Evolutionary conservation across 2,797 vertebrate species (phyloP), one percentile per base, ranked within the genome.

Genomic region (Thunnus albacares): DNA sequence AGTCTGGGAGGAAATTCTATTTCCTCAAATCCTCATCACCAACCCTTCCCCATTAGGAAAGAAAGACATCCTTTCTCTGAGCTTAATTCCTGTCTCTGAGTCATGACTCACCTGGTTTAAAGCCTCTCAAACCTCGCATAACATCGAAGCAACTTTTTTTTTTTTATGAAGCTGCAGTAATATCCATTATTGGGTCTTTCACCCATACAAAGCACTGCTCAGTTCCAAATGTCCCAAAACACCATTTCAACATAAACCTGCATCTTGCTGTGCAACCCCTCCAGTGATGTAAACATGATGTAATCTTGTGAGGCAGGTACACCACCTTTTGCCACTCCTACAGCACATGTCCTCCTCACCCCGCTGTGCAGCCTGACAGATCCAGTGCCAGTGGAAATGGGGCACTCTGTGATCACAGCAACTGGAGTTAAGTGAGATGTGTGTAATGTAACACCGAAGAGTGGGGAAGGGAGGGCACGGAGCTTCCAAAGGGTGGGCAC

Each of bases 241-340:
- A 30, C 62, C 0, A 5, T 41, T 70, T 63, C 17, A 71, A 4
- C 55, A 49, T 15, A 20, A 18, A 55, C 33, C 22, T 43, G 18
- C 30, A 26, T 28, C 55, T 14, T 41, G 49, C 71, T 22, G 2
- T 14, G 62, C 15, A 70, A 43, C 64, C 51, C 52, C 65, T 56
- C 20, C 60, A n/a, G 17, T 80, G 66, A 75, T 80, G 62, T 69
- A 71, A 80, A 75, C 66, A 71, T 7, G 1, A 43, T 4, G 43
- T 75, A 69, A 86, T 73, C 69, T 49, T 51, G 30, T 17, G n/a
- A 76, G 73, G 33, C 77, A 71, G 59, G 64, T 71, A 41, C 52
- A n/a, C 11, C 53, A 65, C 67, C 67, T 69, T 80, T 62, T 63
- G 18, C n/a, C 15, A 18, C 51, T 77, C 41, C 49, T 28, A 22